Evolutionary conservation across 2,888 invertebrate species (phyloP).

Genomic region (Dicyrtoma fusca): DNA sequence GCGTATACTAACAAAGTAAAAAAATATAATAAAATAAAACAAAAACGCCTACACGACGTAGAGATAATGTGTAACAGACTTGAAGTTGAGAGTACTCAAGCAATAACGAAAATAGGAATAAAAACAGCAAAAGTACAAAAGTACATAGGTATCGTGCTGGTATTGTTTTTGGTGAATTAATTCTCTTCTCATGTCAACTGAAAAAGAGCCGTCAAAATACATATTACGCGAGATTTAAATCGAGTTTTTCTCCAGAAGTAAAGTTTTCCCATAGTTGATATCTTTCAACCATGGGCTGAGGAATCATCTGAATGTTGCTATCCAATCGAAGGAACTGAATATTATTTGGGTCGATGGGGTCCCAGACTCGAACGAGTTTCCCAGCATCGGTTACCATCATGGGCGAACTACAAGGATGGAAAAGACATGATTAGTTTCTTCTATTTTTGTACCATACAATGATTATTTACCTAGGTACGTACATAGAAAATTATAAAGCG

Average conservation of each 20-base stretch:
- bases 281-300: conserved; percentile 42
- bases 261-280: conserved; percentile 42
- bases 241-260: not conserved
- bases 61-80: no score
- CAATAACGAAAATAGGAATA: not conserved
- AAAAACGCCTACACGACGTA: no score
- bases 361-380: conserved; percentile 41
- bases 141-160: no score
- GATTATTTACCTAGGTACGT: no score
- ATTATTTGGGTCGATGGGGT: conserved; percentile 39
- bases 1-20: no score
- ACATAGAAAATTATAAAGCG: no score
- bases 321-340: conserved; percentile 35
- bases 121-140: not conserved
- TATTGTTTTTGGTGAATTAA: not conserved
- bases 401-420: no score
- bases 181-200: not conserved
- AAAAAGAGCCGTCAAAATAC: no score
- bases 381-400: conserved; percentile 39
- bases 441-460: no score
- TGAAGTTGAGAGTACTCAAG: no score
- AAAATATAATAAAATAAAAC: no score
- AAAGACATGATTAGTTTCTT: no score
- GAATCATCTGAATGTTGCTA: conserved; percentile 44
- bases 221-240: conserved; percentile 4